Conservation (phyloP, 2,888 invertebrate genomes). For the Chironomus riparius region DNA sequence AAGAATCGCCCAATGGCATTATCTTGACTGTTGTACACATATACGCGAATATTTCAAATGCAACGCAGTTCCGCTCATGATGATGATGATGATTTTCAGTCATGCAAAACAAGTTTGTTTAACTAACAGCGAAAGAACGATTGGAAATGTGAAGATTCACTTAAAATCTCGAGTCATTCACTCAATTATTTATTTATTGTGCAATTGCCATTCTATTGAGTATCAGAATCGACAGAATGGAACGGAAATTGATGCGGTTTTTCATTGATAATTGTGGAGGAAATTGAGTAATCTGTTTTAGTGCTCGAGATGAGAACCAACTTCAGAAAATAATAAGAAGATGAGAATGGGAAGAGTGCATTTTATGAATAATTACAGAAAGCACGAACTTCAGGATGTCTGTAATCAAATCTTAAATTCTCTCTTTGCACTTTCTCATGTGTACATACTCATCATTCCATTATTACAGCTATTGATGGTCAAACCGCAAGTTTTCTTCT, state of each 20-base stretch:
- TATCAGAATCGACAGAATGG: neutral
- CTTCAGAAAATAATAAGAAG: neutral
- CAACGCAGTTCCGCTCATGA: neutral
- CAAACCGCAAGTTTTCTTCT: neutral
- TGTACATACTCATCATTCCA: neutral
- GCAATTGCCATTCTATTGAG: neutral
- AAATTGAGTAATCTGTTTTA: neutral
- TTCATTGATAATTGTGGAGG: neutral
- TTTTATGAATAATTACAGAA: neutral
- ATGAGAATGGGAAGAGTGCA: neutral
- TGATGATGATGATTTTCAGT: neutral
- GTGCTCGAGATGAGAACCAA: neutral
- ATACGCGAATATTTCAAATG: neutral
- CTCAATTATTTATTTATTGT: neutral
- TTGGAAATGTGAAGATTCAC: neutral
- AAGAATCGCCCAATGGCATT: neutral
- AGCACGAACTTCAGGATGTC: neutral
- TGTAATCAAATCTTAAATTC: neutral
- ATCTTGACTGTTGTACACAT: neutral
- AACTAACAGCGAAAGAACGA: neutral
- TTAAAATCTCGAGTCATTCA: neutral
- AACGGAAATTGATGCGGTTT: constrained; percentile 24
- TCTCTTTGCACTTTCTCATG: neutral
- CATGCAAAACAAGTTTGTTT: constrained; percentile 18
- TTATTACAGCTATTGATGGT: neutral